phyloP scores from a whole-genome alignment of 2,888 invertebrate genomes.

The Mayetiola destructor region DNA sequence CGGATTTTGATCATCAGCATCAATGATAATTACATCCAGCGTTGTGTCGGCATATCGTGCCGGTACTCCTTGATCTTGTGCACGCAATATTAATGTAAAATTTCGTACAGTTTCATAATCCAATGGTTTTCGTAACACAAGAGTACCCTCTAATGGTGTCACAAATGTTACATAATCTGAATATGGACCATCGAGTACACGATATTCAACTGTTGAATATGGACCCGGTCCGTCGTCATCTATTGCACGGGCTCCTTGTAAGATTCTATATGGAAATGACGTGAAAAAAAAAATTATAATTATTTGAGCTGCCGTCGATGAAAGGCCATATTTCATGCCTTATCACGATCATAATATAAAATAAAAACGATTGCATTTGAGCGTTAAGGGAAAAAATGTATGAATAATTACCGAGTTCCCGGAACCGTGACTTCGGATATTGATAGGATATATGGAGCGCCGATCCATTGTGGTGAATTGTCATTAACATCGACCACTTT shows the following conservation, averaged over 20 bases:
- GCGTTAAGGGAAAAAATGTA: too few relatives aligned
- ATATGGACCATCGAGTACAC: constrained; percentile 62
- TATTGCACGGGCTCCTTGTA: constrained; percentile 61
- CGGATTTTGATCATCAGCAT: constrained; percentile 87
- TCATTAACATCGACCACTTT: constrained; percentile 85
- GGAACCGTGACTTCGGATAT: constrained; percentile 66
- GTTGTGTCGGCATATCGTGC: constrained; percentile 60
- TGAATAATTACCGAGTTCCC: constrained; percentile 36
- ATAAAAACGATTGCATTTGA: too few relatives aligned
- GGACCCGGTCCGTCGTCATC: constrained; percentile 82
- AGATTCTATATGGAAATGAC: constrained; percentile 38
- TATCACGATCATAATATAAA: too few relatives aligned
- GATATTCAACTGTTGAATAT: constrained; percentile 73
- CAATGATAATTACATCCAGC: constrained; percentile 63
- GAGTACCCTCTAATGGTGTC: constrained; percentile 70
- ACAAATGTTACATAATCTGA: constrained; percentile 70
- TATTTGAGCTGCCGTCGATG: neutral
- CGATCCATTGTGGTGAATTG: constrained; percentile 70
- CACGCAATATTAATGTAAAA: constrained; percentile 60
- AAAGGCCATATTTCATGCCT: neutral
- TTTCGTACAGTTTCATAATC: constrained; percentile 69
- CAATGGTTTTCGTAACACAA: constrained; percentile 62
- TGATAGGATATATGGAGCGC: constrained; percentile 66
- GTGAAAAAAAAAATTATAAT: neutral
- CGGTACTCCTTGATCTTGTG: constrained; percentile 69